These are phyloP conservation scores for Alloplasta piceator DNA, from an alignment of 2,888 invertebrate genomes.

Conservation along the genomic window DNA sequence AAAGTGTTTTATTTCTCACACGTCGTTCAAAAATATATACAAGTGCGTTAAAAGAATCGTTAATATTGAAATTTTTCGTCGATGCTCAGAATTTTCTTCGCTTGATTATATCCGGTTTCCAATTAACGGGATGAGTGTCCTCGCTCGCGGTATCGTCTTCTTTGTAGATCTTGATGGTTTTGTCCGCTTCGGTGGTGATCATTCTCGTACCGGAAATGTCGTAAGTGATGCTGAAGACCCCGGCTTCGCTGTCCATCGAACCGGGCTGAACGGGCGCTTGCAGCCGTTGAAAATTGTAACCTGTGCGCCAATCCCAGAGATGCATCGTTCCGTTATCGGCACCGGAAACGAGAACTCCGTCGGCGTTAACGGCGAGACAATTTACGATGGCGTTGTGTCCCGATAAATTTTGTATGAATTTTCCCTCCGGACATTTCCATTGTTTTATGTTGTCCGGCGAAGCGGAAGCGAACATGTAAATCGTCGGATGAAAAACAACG, in stretches of 20 bases:
- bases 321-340: slow-evolving; percentile 99
- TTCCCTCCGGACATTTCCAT: slow-evolving; percentile 99
- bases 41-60: slow-evolving; percentile 4
- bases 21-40: too few species aligned
- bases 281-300: slow-evolving; percentile 98
- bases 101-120: slow-evolving; percentile 98
- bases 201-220: slow-evolving; percentile 97
- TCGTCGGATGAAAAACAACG: slow-evolving; percentile 90
- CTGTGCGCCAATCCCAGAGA: slow-evolving; percentile 99
- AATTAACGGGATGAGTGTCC: slow-evolving; percentile 98
- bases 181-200: slow-evolving; percentile 99
- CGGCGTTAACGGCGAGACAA: slow-evolving; percentile 96
- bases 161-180: slow-evolving; percentile 99
- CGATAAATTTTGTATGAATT: slow-evolving; percentile 97
- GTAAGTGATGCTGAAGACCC: slow-evolving; percentile 97
- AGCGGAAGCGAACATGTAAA: slow-evolving; percentile 98
- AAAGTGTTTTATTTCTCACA: too few species aligned
- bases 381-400: slow-evolving; percentile 99
- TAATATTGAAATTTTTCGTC: slow-evolving; percentile 87
- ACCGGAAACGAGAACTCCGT: slow-evolving; percentile 98
- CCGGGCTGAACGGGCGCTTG: slow-evolving; percentile 98
- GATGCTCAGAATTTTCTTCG: slow-evolving; percentile 84
- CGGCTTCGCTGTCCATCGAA: slow-evolving; percentile 99
- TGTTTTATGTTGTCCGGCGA: slow-evolving; percentile 99
- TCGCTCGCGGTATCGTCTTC: slow-evolving; percentile 98